phyloP scores from a whole-genome alignment of 2,888 invertebrate genomes.

The Cenopis cana region DNA sequence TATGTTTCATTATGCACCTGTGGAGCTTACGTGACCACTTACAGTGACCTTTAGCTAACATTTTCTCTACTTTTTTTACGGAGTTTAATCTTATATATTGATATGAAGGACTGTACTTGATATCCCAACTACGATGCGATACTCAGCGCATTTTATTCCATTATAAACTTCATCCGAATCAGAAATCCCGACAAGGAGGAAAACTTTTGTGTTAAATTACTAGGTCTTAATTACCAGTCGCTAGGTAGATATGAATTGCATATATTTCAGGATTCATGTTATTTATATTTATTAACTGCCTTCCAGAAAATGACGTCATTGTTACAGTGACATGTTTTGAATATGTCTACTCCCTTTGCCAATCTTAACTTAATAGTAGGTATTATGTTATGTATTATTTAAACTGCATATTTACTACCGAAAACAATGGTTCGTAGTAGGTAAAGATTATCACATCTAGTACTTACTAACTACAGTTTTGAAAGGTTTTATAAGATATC shows the following conservation, averaged over 20 bases:
- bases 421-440: background rate
- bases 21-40: background rate
- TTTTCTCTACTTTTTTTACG: background rate
- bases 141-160: background rate
- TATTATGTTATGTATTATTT: too few relatives aligned
- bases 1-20: background rate
- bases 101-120: background rate
- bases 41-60: background rate
- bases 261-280: background rate
- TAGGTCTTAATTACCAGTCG: background rate
- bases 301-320: conserved; percentile 9
- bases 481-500: background rate
- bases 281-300: background rate
- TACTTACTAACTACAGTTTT: background rate
- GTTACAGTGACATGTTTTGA: background rate
- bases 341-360: background rate
- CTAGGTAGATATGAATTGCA: background rate
- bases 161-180: background rate
- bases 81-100: background rate
- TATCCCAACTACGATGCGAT: background rate
- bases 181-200: conserved; percentile 3
- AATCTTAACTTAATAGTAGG: background rate
- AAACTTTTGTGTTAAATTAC: conserved; percentile 6
- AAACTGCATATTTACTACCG: background rate
- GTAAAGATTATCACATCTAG: too few relatives aligned